These are phyloP conservation scores for Cacoxenus indagator DNA, from an alignment of 2,888 invertebrate genomes.

Conservation along the genomic window DNA sequence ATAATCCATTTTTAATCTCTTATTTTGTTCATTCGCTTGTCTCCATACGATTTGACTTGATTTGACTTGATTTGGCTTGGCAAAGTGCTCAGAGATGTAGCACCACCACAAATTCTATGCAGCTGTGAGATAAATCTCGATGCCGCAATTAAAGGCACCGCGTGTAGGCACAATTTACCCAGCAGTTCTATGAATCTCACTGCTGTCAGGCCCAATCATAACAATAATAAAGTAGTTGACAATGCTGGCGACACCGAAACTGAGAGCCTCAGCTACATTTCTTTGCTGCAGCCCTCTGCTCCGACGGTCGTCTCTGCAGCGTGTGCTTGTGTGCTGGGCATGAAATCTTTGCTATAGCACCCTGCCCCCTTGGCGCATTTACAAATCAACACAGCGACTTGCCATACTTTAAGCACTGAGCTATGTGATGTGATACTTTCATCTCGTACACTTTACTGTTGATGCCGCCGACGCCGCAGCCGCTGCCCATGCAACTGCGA, in stretches of 20 bases:
- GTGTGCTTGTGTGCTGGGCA: not conserved
- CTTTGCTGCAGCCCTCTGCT: not conserved
- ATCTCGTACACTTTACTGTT: no score
- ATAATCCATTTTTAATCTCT: constrained; percentile 67
- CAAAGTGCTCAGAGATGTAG: no score
- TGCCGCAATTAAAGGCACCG: constrained; percentile 54
- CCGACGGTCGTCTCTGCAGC: not conserved
- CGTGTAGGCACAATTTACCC: constrained; percentile 10
- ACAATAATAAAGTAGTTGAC: constrained; percentile 58
- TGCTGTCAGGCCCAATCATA: constrained; percentile 60
- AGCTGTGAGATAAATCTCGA: constrained; percentile 66
- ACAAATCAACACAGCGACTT: not conserved
- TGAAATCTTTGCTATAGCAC: constrained; percentile 9
- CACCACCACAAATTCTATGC: constrained; percentile 62
- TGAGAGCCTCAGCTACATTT: not conserved
- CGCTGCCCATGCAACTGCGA: no score
- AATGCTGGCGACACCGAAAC: constrained; percentile 26
- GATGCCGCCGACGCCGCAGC: no score
- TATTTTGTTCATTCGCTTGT: constrained; percentile 39
- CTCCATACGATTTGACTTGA: not conserved
- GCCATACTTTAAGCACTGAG: not conserved
- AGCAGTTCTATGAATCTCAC: not conserved
- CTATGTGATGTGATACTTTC: constrained; percentile 8
- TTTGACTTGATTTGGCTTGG: no score
- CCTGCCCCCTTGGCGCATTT: not conserved